Evolutionary conservation across 2,888 invertebrate species (phyloP), one percentile per base, ranked within the genome.

Genomic region (Serripes groenlandicus): DNA sequence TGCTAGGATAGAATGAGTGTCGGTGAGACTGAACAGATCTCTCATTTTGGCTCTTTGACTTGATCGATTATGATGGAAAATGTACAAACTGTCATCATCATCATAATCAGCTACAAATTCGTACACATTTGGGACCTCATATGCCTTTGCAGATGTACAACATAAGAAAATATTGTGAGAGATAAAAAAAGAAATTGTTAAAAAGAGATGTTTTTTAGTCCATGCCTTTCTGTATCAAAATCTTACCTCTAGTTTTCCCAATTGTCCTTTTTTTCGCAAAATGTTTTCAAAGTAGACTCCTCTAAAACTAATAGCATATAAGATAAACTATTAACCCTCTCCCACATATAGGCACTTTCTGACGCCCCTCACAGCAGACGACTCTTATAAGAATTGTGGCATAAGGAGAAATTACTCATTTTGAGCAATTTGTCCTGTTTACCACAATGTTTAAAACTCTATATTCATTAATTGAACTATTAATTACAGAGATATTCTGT

Each of bases 41-140:
- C 56, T 56, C 28, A 23, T 56, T 2, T 28, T 56, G 1, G 56
- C n/a, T 56, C 56, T 56, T 21, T 56, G 21, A 21, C 23, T 23
- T 56, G 56, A 56, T 28, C 23, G 56, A 56, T 56, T 26, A 56
- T 56, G 56, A 56, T 56, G n/a, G 56, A 26, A 28, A 56, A n/a
- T 56, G 56, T 56, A 11, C 23, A 26, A 56, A n/a, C 18, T 56
- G 56, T 26, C 56, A 56, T n/a, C n/a, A n/a, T n/a, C n/a, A n/a
- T n/a, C 49, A 49, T 15, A 49, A 49, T 21, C 21, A 49, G 49
- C 49, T 5, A 21, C 49, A 49, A 49, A 49, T 21, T 49, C 49
- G 21, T 49, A 42, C 18, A 18, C 42, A 42, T 42, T 18, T 15
- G 9, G 9, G 9, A 15, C 18, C 18, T 42, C 42, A 9, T 42